Percentiles rank a stretch among this genome's conserved stretches.
Conservation (phyloP, 2,797 vertebrate species). For the Menidia menidia region DNA sequence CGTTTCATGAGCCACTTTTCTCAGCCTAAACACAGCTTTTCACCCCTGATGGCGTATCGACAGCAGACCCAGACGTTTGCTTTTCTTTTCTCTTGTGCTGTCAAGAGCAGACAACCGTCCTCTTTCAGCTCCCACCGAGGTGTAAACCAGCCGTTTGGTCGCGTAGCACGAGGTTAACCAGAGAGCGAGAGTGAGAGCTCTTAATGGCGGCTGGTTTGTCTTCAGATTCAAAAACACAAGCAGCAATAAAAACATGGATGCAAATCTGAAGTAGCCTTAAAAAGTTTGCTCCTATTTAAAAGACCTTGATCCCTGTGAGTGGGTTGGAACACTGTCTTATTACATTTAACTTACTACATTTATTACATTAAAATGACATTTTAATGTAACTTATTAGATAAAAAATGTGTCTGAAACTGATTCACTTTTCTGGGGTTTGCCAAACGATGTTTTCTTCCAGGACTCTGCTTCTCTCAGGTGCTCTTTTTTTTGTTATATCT, state of each 20-base stretch:
- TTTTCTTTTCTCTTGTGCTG: neutral
- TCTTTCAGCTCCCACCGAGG: slow-evolving; percentile 4
- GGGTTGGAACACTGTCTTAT: no score
- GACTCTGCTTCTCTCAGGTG: no score
- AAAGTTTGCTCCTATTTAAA: neutral
- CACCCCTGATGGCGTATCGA: neutral
- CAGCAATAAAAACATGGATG: no score
- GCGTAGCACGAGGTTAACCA: slow-evolving; percentile 17
- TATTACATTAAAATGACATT: no score
- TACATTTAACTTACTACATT: no score
- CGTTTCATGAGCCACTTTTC: slow-evolving; percentile 2
- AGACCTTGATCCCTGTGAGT: no score
- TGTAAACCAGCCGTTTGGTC: slow-evolving; percentile 16
- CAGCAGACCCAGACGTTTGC: neutral
- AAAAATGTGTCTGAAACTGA: no score
- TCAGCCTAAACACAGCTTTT: slow-evolving; percentile 1
- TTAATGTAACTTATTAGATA: no score
- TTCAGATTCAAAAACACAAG: no score
- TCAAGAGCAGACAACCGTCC: slow-evolving; percentile 2
- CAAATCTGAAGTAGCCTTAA: neutral
- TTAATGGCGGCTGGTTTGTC: neutral
- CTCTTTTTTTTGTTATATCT: no score
- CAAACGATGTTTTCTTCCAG: no score
- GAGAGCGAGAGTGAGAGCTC: slow-evolving; percentile 16
- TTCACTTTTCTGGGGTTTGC: no score